These are phyloP conservation scores for Diaperis boleti DNA, from an alignment of 2,888 invertebrate species.

Conservation along the genomic window DNA sequence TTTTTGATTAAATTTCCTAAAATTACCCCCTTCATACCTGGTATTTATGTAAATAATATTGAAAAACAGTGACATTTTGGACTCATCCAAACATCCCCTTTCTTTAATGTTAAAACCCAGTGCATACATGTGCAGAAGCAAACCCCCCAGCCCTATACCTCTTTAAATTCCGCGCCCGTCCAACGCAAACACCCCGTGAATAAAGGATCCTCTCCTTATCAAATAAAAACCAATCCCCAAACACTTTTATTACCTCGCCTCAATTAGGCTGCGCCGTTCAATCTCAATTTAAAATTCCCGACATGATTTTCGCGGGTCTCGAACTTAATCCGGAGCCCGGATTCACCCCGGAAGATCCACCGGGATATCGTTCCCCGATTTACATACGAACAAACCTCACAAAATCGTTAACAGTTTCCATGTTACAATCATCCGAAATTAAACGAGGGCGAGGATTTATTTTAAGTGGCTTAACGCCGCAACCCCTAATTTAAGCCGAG, in stretches of 20 bases:
- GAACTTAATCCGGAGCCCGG: constrained; percentile 29
- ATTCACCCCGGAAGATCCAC: constrained; percentile 28
- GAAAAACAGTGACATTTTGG: too few species aligned
- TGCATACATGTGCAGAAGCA: too few species aligned
- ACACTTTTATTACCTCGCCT: constrained; percentile 39
- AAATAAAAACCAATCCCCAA: constrained; percentile 19
- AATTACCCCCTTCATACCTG: too few species aligned
- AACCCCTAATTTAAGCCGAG: constrained; percentile 27
- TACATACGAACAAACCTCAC: constrained; percentile 37
- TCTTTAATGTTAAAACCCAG: too few species aligned
- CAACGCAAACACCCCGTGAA: constrained; percentile 6
- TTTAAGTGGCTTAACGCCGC: constrained; percentile 23
- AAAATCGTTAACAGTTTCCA: constrained; percentile 34
- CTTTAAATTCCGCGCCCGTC: neutral
- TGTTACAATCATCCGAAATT: constrained; percentile 29
- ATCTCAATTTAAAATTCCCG: constrained; percentile 42
- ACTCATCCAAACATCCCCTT: too few species aligned
- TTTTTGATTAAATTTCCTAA: too few species aligned
- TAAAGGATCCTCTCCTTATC: constrained; percentile 6
- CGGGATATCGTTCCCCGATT: constrained; percentile 24
- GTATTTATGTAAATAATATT: too few species aligned
- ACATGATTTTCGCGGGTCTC: constrained; percentile 44
- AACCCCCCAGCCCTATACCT: too few species aligned
- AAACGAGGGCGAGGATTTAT: constrained; percentile 21
- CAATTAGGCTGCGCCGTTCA: constrained; percentile 41